These are phyloP conservation scores for Echinarachnius parma DNA, from an alignment of 53 echinoderm and acorn worm species.

Conservation along the genomic window DNA sequence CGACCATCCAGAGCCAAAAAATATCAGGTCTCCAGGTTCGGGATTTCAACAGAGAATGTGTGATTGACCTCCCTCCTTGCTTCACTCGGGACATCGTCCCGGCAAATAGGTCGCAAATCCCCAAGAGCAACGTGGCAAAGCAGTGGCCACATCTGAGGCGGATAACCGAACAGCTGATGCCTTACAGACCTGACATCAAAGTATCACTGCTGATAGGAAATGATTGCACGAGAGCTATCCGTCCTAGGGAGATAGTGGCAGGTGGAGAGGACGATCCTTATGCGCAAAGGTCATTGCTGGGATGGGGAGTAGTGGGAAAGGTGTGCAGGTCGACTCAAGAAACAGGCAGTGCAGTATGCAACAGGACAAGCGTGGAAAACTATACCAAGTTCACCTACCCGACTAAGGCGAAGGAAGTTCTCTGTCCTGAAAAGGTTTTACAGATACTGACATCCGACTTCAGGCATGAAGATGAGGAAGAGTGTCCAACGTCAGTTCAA, in stretches of 20 bases:
- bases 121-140: conserved; percentile 39
- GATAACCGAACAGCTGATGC: conserved; percentile 31
- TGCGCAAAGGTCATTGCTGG: conserved; percentile 46
- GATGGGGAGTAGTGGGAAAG: conserved; percentile 57
- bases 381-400: conserved; percentile 16
- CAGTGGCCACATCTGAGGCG: conserved; percentile 49
- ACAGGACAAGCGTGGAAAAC: neutral
- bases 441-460: conserved; percentile 54
- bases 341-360: neutral
- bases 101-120: conserved; percentile 52
- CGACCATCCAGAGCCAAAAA: neutral
- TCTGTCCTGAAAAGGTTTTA: conserved; percentile 22
- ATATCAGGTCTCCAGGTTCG: conserved; percentile 39
- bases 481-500: neutral
- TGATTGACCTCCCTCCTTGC: conserved; percentile 28
- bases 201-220: conserved; percentile 52
- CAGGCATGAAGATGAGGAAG: conserved; percentile 1
- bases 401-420: conserved; percentile 38
- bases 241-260: conserved; percentile 49
- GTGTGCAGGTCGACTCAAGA: conserved; percentile 1
- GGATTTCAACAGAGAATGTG: conserved; percentile 26
- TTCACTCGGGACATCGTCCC: conserved; percentile 42
- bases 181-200: conserved; percentile 25
- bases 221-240: conserved; percentile 32
- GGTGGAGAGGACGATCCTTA: conserved; percentile 60